Conservation (phyloP, 2,113 vertebrate genomes). For the Esox niger region DNA sequence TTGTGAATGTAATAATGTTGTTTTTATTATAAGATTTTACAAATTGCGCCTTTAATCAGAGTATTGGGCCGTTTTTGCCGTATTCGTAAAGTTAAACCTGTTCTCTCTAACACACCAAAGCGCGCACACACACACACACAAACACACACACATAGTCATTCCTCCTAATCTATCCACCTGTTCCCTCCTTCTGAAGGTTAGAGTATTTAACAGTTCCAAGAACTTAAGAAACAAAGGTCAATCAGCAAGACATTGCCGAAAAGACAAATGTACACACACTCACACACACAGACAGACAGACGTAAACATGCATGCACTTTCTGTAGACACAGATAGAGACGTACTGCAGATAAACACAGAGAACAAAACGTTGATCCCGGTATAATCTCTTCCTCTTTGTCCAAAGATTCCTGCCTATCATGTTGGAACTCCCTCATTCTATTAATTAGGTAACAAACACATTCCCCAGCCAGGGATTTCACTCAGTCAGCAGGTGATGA, state of each 20-base stretch:
- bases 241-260: conserved; percentile 26
- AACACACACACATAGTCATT: too few species aligned
- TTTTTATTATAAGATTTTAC: too few species aligned
- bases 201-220: conserved; percentile 24
- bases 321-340: conserved; percentile 1
- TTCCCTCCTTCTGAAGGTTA: too few species aligned
- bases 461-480: too few species aligned
- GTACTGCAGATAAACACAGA: conserved; percentile 6
- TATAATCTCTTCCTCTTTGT: conserved; percentile 15
- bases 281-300: conserved; percentile 9
- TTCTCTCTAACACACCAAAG: too few species aligned
- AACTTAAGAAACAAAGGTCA: conserved; percentile 33
- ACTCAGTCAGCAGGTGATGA: conserved; percentile 52
- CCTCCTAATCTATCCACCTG: too few species aligned
- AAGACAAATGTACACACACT: background rate
- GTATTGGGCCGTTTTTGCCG: too few species aligned
- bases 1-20: too few species aligned
- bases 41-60: too few species aligned
- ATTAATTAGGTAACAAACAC: too few species aligned
- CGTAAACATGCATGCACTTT: background rate
- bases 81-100: too few species aligned
- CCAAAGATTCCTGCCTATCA: conserved; percentile 31
- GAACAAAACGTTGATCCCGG: conserved; percentile 13
- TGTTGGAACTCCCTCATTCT: conserved; percentile 29
- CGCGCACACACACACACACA: too few species aligned